Evolutionary conservation across 2,888 invertebrate species (phyloP), one percentile per base, ranked within the genome.

Genomic region (Schizotus pectinicornis): DNA sequence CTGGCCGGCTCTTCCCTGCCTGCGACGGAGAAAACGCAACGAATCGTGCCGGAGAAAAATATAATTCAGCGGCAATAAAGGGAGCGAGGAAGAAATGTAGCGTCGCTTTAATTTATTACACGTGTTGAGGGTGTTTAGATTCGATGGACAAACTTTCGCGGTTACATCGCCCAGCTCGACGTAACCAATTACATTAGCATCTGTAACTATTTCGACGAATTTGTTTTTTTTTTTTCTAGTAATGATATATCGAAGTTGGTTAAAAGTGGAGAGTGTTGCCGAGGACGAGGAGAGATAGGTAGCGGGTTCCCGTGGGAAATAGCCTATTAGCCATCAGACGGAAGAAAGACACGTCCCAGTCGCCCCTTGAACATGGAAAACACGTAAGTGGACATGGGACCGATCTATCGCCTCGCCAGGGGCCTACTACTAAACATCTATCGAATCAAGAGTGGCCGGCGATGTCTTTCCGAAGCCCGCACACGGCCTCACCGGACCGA

Each of bases 341-440:
- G 63, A 33, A 61, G 64, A 57, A 62, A 66, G 69, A 69, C 72
- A 74, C 71, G 73, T 72, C 63, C 63, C 63, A 48, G 35, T 53
- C 61, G 59, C 65, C 66, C 63, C 67, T 64, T 62, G 63, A 67
- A 75, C 74, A 74, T 73, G 73, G 73, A 73, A 73, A 74, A 75
- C 72, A 74, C 75, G 74, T 76, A 74, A 76, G 76, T 75, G 76
- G 76, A 76, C 76, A 74, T 66, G 75, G 74, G 74, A 74, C 70
- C 75, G 72, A 74, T 77, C 75, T 74, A 70, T 75, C 72, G 67
- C 64, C 65, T 67, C 72, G 69, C 74, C 64, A 62, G 67, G 67
- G 72, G 73, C 69, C 68, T 59, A 55, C 67, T 67, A 62, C 65
- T 63, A 59, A 64, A 61, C 67, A 64, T 68, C 65, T 65, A 67